phyloP scores from a whole-genome alignment of 2,113 vertebrate genomes.

The Psittacus erithacus region DNA sequence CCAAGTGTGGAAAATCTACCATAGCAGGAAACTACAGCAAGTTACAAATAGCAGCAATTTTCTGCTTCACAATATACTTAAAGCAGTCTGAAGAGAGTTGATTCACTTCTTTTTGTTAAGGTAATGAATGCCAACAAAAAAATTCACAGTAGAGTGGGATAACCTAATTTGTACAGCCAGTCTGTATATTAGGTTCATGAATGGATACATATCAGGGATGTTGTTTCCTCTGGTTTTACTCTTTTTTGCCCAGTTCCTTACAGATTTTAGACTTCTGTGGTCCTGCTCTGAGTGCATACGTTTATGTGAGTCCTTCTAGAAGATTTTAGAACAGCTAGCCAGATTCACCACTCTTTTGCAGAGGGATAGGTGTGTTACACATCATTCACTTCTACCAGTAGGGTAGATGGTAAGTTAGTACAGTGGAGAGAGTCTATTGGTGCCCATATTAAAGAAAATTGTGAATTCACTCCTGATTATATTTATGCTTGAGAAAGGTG shows the following conservation, averaged over 20 bases:
- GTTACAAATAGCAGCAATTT: not conserved
- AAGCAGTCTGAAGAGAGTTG: not conserved
- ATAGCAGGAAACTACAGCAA: not conserved
- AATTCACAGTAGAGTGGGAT: not conserved
- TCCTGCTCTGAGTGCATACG: not conserved
- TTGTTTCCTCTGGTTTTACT: not conserved
- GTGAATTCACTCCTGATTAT: not conserved
- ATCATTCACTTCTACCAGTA: not conserved
- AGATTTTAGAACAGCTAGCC: not conserved
- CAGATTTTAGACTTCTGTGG: not conserved
- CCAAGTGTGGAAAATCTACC: not conserved
- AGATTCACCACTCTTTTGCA: not conserved
- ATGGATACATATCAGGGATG: not conserved
- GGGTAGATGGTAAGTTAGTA: not conserved
- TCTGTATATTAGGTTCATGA: not conserved
- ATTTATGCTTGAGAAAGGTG: not conserved
- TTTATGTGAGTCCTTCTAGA: not conserved
- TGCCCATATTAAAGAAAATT: not conserved
- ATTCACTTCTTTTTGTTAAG: not conserved
- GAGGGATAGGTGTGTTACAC: not conserved
- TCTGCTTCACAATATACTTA: not conserved
- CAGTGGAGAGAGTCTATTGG: not conserved
- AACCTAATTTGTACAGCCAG: not conserved
- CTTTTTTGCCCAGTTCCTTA: not conserved
- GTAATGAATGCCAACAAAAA: not conserved